Conservation (phyloP, 2,888 invertebrate genomes). For the Athalia cordata region DNA sequence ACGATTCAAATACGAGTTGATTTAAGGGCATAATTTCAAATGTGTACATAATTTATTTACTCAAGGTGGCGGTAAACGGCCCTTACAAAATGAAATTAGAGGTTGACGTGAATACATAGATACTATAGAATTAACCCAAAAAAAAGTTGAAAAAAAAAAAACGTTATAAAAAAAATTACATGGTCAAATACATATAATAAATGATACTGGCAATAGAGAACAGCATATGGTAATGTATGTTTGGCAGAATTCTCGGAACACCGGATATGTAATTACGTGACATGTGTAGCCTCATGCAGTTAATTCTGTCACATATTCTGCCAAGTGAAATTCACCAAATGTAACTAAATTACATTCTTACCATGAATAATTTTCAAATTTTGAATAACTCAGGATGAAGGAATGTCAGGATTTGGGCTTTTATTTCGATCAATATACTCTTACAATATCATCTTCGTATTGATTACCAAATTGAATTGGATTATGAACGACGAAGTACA, state of each 20-base stretch:
- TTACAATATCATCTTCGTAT: conserved; percentile 56
- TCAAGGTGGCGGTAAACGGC: conserved; percentile 7
- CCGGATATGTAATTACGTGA: conserved; percentile 31
- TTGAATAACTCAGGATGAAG: conserved; percentile 55
- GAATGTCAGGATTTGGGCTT: conserved; percentile 61
- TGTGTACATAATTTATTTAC: background rate
- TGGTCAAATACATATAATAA: conserved; percentile 6
- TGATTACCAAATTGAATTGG: conserved; percentile 64
- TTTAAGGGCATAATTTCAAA: background rate
- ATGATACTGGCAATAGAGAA: conserved; percentile 60
- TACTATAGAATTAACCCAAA: conserved; percentile 40
- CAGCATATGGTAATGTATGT: conserved; percentile 57
- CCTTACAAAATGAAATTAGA: conserved; percentile 35
- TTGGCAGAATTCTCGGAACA: conserved; percentile 50
- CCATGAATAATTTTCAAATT: conserved; percentile 50
- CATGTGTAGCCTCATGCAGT: conserved; percentile 45
- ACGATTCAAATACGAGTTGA: background rate
- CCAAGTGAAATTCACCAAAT: background rate
- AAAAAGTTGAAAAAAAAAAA: background rate
- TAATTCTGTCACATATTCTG: conserved; percentile 57
- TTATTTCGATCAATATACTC: conserved; percentile 59
- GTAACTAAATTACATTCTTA: conserved; percentile 38
- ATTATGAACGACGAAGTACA: conserved; percentile 63
- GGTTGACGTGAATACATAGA: conserved; percentile 1
- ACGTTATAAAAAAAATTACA: background rate